Evolutionary conservation across 1,140 invertebrate species (phyloP).

Genomic region (Phenacoccus solenopsis): DNA sequence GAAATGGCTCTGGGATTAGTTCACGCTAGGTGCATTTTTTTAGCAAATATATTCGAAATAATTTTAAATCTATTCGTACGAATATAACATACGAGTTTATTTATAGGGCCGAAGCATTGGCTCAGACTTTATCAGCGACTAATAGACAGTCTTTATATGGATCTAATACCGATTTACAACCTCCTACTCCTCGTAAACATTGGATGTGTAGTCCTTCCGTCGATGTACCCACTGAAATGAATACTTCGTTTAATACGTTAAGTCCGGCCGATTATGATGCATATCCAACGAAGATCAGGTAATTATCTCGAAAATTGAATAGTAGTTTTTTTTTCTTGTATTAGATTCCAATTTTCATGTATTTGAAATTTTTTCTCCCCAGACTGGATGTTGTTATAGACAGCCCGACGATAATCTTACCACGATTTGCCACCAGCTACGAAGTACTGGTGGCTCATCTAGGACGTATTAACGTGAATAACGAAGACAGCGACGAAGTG

Average conservation of each 20-base stretch:
- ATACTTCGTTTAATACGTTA: conserved; percentile 32
- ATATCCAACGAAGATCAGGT: conserved; percentile 27
- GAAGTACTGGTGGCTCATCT: conserved; percentile 86
- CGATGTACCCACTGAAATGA: background rate
- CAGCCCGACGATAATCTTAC: conserved; percentile 80
- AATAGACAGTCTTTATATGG: conserved; percentile 36
- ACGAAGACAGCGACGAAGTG: conserved; percentile 20
- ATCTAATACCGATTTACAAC: conserved; percentile 32
- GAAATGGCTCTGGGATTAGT: conserved; percentile 88
- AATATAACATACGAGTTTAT: background rate
- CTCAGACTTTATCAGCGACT: conserved; percentile 41
- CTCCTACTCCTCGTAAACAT: conserved; percentile 29
- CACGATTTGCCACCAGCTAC: conserved; percentile 56
- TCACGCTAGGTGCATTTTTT: conserved; percentile 41
- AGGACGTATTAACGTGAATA: conserved; percentile 64
- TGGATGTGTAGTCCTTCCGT: conserved; percentile 17
- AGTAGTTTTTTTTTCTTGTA: no score
- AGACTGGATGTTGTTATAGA: conserved; percentile 65
- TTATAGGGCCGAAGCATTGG: conserved; percentile 35
- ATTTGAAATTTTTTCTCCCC: conserved; percentile 22
- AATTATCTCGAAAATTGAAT: background rate
- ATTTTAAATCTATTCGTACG: background rate
- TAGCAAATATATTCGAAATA: background rate
- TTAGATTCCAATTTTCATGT: background rate
- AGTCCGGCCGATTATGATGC: conserved; percentile 33